Evolutionary conservation across 2,797 vertebrate species (phyloP).

Genomic region (Gephyroberyx darwinii): DNA sequence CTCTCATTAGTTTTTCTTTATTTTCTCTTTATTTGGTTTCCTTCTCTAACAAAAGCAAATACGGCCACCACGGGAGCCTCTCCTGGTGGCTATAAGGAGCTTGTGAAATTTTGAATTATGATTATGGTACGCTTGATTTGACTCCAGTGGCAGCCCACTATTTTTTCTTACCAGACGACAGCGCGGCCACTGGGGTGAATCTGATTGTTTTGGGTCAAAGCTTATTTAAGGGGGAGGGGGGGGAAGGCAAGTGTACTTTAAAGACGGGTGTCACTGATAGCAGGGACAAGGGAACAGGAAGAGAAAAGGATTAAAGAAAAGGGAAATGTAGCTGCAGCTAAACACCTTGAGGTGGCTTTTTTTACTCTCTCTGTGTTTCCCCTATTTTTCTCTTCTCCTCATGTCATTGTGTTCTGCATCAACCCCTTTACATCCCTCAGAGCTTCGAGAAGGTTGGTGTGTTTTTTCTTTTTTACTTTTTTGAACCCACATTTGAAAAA

Average conservation of each 20-base stretch:
- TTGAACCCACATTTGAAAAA: slow-evolving; percentile 97
- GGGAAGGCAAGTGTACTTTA: slow-evolving; percentile 75
- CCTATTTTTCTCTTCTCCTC: slow-evolving; percentile 99
- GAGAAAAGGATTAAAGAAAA: slow-evolving; percentile 76
- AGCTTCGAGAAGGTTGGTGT: slow-evolving; percentile 99
- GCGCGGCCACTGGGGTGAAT: slow-evolving; percentile 78
- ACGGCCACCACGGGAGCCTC: slow-evolving; percentile 77
- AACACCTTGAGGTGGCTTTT: slow-evolving; percentile 99
- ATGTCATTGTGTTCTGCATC: slow-evolving; percentile 99
- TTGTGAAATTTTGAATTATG: slow-evolving; percentile 79
- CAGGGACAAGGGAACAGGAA: slow-evolving; percentile 66
- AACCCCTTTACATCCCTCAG: slow-evolving; percentile 99
- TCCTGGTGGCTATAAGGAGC: slow-evolving; percentile 78
- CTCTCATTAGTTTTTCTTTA: slow-evolving; percentile 80
- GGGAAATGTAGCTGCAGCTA: slow-evolving; percentile 92
- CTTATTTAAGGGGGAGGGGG: slow-evolving; percentile 65
- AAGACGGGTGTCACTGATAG: slow-evolving; percentile 79
- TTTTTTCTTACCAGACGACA: slow-evolving; percentile 64
- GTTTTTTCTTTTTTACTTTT: slow-evolving; percentile 99
- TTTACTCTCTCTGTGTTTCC: slow-evolving; percentile 99
- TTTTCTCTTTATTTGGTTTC: slow-evolving; percentile 80
- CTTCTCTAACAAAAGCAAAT: slow-evolving; percentile 78
- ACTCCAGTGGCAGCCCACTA: slow-evolving; percentile 76
- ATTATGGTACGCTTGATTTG: slow-evolving; percentile 78
- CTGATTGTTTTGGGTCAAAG: slow-evolving; percentile 81